Evolutionary conservation across 2,888 invertebrate species (phyloP).

Genomic region (Xanthia icteritia): DNA sequence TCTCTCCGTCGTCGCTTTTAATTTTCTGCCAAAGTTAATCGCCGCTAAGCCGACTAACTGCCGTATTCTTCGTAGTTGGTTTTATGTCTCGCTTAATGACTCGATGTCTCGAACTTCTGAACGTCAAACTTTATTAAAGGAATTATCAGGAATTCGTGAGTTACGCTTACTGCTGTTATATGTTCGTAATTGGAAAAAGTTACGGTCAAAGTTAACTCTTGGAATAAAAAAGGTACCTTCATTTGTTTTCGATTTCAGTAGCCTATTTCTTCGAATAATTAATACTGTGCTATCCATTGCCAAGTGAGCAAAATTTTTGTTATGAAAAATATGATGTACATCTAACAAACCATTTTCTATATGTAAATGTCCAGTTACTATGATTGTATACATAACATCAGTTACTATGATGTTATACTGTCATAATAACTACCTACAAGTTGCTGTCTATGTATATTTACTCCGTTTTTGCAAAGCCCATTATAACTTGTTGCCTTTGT

Average conservation of each 20-base stretch:
- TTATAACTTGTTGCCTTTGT: slow-evolving; percentile 46
- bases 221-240: slow-evolving; percentile 4
- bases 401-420: not conserved
- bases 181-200: slow-evolving; percentile 44
- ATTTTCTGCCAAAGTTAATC: slow-evolving; percentile 84
- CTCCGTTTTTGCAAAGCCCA: slow-evolving; percentile 18
- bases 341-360: not conserved
- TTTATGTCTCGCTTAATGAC: slow-evolving; percentile 72
- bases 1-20: slow-evolving; percentile 83
- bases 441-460: not conserved
- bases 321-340: not conserved
- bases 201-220: slow-evolving; percentile 26
- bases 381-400: no score
- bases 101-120: slow-evolving; percentile 63
- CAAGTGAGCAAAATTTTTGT: not conserved
- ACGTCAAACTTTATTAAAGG: slow-evolving; percentile 60
- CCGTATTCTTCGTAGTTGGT: slow-evolving; percentile 78
- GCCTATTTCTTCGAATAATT: not conserved
- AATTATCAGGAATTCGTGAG: slow-evolving; percentile 53
- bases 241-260: slow-evolving; percentile 1
- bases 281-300: not conserved
- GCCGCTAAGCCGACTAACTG: slow-evolving; percentile 77
- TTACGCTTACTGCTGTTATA: slow-evolving; percentile 32
- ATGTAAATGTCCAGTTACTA: not conserved
- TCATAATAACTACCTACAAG: not conserved